Evolutionary conservation across 2,797 vertebrate genomes (phyloP), one percentile per base, ranked within the genome.

Genomic region (Mastacembelus armatus): DNA sequence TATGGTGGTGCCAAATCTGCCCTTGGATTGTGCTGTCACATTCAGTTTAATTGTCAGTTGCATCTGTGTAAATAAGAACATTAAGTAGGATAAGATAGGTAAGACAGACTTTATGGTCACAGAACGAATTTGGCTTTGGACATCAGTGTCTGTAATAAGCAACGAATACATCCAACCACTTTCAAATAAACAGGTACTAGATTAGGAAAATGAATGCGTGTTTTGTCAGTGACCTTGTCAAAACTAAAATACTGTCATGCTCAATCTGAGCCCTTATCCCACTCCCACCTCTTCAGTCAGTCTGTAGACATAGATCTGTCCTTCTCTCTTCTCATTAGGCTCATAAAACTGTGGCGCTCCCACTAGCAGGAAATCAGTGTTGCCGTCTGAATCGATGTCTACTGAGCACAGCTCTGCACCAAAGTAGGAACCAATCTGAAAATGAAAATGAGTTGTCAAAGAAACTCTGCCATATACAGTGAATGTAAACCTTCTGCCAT

Each of bases 391-490:
- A 60, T 95, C 60, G 10, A 94, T 3, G 8, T 96, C 95, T 9
- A 95, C 1, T 2, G 92, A 76, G 69, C 95, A 94, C 32, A 96
- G 62, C 61, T 93, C 94, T 1, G 90, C 93, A 3, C 95, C 95
- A 49, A 96, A 96, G 80, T 96, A 96, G n/a, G 95, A 95, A 9
- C 95, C 95, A 8, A 95, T 89, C 95, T 96, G 82, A 57, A 48
- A 78, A 58, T 27, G 9, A 30, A 47, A 5, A 55, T 1, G 1
- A 40, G 60, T 44, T 7, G n/a, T n/a, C n/a, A n/a, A n/a, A n/a
- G n/a, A n/a, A n/a, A n/a, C n/a, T n/a, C n/a, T n/a, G n/a, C n/a
- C n/a, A n/a, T n/a, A n/a, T n/a, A n/a, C n/a, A n/a, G n/a, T n/a
- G n/a, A n/a, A n/a, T n/a, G n/a, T n/a, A n/a, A n/a, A n/a, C n/a